A percentile compares a stretch with the other conserved stretches of the same genome.
These are phyloP conservation scores for Tympanuchus pallidicinctus DNA, from an alignment of 2,113 vertebrate genomes.

Conservation along the genomic window DNA sequence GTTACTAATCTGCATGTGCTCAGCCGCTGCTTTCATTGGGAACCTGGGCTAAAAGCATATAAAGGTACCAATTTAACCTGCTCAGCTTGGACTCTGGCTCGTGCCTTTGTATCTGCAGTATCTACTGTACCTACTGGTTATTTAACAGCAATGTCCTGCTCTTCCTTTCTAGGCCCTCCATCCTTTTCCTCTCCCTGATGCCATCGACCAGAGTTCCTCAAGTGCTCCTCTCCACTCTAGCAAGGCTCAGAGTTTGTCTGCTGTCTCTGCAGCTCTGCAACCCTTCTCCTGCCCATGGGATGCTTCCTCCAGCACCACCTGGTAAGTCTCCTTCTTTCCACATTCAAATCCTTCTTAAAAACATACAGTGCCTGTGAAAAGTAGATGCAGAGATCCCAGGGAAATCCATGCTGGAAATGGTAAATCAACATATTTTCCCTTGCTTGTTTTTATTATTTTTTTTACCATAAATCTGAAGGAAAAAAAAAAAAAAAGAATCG, in stretches of 20 bases:
- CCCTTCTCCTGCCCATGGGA: accelerated
- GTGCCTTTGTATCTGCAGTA: background rate
- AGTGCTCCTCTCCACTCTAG: background rate
- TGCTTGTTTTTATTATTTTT: background rate
- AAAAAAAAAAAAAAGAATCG: background rate
- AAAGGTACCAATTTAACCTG: background rate
- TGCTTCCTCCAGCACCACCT: background rate
- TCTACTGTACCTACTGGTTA: background rate
- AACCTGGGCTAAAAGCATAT: background rate
- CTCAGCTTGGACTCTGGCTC: background rate
- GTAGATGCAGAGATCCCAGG: background rate
- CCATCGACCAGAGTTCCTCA: background rate
- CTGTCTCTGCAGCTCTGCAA: background rate
- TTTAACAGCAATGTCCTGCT: background rate
- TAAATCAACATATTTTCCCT: background rate
- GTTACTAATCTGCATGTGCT: background rate
- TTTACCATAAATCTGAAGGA: background rate
- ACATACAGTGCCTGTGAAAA: background rate
- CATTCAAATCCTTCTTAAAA: background rate
- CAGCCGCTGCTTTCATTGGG: background rate
- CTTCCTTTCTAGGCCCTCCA: background rate
- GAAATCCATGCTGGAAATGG: background rate
- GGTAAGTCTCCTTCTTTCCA: conserved; percentile 10
- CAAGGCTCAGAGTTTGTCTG: background rate
- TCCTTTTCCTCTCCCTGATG: background rate